A percentile compares a stretch with the other conserved stretches of the same genome.
Evolutionary conservation across 2,797 vertebrate genomes (phyloP).

Genomic region (Spinus pinus): DNA sequence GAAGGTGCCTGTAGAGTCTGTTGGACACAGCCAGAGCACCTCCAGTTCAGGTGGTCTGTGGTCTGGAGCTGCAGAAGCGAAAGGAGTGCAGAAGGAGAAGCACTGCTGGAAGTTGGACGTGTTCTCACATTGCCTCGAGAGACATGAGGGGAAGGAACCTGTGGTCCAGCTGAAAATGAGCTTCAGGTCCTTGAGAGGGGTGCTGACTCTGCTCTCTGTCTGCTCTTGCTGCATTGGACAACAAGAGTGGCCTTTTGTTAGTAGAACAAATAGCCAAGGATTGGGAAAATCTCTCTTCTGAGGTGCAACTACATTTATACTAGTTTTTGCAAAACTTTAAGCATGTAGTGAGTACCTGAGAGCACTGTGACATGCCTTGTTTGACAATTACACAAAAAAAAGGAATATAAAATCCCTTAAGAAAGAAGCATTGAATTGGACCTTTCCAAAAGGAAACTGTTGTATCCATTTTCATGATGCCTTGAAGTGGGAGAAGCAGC

Average conservation of each 20-base stretch:
- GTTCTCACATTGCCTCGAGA: not conserved
- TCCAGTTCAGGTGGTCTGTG: not conserved
- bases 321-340: not conserved
- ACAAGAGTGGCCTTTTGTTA: not conserved
- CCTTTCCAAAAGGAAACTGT: not conserved
- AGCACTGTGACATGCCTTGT: not conserved
- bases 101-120: fast-evolving
- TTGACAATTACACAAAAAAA: not conserved
- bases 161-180: not conserved
- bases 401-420: not conserved
- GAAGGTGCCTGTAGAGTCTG: not conserved
- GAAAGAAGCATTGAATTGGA: not conserved
- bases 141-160: not conserved
- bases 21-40: fast-evolving
- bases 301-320: not conserved
- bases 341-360: not conserved
- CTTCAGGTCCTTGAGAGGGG: not conserved
- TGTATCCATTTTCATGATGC: fast-evolving
- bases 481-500: not conserved
- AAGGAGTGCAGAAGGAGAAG: not conserved
- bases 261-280: not conserved
- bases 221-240: not conserved
- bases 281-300: not conserved
- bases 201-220: not conserved
- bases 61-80: not conserved